phyloP scores from a whole-genome alignment of 2,888 invertebrate species.

The Nemotelus pantherinus region DNA sequence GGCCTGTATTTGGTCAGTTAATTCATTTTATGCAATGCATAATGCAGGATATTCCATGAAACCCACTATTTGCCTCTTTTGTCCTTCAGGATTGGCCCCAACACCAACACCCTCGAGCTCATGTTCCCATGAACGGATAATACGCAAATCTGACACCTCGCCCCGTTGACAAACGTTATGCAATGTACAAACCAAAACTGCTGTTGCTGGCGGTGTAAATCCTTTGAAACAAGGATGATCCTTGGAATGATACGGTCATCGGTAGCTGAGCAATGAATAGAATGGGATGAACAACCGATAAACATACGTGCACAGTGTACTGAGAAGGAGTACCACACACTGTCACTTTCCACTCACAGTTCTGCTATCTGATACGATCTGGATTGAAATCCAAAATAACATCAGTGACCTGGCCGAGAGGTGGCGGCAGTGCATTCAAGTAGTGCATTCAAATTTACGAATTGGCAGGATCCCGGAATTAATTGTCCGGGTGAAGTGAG shows the following conservation, averaged over 20 bases:
- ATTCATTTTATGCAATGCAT: constrained; percentile 24
- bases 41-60: constrained; percentile 26
- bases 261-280: not conserved
- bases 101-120: not conserved
- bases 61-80: not conserved
- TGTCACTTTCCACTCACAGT: not conserved
- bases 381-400: constrained; percentile 1
- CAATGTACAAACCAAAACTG: constrained; percentile 3
- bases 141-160: not conserved
- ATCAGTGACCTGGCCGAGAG: not conserved
- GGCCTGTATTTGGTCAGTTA: constrained; percentile 32
- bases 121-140: constrained; percentile 3
- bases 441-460: constrained; percentile 37
- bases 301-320: not conserved
- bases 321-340: not conserved
- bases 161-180: not conserved
- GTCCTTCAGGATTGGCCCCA: not conserved
- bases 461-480: constrained; percentile 36
- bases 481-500: constrained; percentile 30
- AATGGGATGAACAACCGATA: not conserved
- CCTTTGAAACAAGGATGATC: constrained; percentile 5
- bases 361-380: not conserved
- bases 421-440: not conserved
- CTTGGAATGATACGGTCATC: not conserved
- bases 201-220: constrained; percentile 21